A percentile compares a stretch with the other conserved stretches of the same genome.
These are phyloP conservation scores for Hylia prasina DNA, from an alignment of 2,113 vertebrate species.

Conservation along the genomic window DNA sequence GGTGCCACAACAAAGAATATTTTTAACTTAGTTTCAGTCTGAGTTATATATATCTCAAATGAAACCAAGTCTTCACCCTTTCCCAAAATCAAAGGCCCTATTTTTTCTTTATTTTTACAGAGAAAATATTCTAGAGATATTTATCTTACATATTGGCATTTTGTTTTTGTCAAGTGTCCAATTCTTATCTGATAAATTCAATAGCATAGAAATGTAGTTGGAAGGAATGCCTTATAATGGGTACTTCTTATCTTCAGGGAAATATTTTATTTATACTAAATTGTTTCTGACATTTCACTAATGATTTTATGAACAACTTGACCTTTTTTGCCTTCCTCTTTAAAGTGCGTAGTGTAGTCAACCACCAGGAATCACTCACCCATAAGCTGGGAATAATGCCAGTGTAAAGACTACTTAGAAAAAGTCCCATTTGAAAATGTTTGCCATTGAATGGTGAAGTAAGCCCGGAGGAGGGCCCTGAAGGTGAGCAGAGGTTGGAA, in stretches of 20 bases:
- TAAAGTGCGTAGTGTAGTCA: not conserved
- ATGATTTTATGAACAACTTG: constrained; percentile 58
- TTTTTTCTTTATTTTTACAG: not conserved
- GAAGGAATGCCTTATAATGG: constrained; percentile 33
- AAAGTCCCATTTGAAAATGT: not conserved
- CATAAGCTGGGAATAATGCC: not conserved
- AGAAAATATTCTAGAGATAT: not conserved
- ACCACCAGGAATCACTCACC: constrained; percentile 9
- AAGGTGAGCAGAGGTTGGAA: not conserved
- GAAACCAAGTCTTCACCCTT: not conserved
- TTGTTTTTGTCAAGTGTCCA: not conserved
- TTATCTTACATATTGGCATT: not conserved
- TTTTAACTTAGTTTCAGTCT: not conserved
- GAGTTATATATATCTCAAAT: not conserved
- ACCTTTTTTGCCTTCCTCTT: constrained; percentile 45
- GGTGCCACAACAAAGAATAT: not conserved
- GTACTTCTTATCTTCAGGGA: constrained; percentile 19
- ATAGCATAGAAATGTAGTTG: not conserved
- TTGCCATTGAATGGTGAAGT: not conserved
- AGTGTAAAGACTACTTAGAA: not conserved
- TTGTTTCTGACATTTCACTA: constrained; percentile 63
- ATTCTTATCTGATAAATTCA: not conserved
- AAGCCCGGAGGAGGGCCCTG: not conserved
- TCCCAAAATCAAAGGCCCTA: not conserved
- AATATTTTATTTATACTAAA: constrained; percentile 33